Conservation (phyloP, 2,888 invertebrate species). For the Cataglyphis altisquamis region DNA sequence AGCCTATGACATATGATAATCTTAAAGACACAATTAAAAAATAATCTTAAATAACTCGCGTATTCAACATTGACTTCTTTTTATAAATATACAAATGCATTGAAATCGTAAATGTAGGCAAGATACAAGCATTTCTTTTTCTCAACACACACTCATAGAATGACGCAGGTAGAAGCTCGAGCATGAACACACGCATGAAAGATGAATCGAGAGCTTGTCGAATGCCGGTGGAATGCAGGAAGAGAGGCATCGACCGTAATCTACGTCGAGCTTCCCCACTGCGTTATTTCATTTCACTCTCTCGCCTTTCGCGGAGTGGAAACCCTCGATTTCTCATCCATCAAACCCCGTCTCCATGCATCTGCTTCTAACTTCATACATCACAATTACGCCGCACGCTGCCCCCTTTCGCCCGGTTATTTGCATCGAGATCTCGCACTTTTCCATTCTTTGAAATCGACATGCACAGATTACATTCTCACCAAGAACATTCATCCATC, state of each 20-base stretch:
- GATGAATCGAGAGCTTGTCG: conserved; percentile 66
- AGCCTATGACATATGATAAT: neutral
- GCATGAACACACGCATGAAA: conserved; percentile 51
- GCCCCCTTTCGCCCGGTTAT: conserved; percentile 60
- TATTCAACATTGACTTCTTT: neutral
- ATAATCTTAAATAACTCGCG: neutral
- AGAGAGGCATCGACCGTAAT: conserved; percentile 64
- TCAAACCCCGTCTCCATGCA: conserved; percentile 73
- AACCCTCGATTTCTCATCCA: conserved; percentile 71
- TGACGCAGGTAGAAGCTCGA: conserved; percentile 13
- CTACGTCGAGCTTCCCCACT: conserved; percentile 58
- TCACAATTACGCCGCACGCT: conserved; percentile 71
- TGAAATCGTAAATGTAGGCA: neutral
- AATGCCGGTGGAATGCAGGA: conserved; percentile 52
- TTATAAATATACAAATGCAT: neutral
- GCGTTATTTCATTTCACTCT: conserved; percentile 69
- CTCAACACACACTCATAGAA: conserved; percentile 5
- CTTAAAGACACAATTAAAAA: neutral
- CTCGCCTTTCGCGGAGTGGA: conserved; percentile 67
- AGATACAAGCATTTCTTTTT: conserved; percentile 10
- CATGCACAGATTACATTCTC: conserved; percentile 60
- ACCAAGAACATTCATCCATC: conserved; percentile 50
- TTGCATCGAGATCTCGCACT: conserved; percentile 59
- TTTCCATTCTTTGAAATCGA: conserved; percentile 64
- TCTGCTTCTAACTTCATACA: conserved; percentile 76